phyloP scores from a whole-genome alignment of 2,888 invertebrate genomes.

The Eristalinus sepulchralis region DNA sequence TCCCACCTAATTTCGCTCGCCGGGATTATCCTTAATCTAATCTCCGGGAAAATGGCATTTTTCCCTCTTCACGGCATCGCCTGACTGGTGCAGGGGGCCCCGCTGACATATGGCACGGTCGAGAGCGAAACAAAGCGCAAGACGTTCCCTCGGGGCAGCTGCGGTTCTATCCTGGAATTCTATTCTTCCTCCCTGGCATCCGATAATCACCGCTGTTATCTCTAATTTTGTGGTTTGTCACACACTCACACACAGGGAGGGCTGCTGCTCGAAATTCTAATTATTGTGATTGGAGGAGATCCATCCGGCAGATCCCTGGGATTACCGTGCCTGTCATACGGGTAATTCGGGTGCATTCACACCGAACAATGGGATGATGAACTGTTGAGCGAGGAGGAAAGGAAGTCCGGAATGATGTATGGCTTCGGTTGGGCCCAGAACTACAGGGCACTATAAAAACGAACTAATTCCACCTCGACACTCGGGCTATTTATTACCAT shows the following conservation, averaged over 20 bases:
- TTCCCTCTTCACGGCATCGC: slow-evolving; percentile 24
- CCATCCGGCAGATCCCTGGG: slow-evolving; percentile 14
- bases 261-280: slow-evolving; percentile 49
- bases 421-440: background rate
- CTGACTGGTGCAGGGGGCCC: slow-evolving; percentile 14
- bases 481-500: slow-evolving; percentile 39
- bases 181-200: slow-evolving; percentile 33
- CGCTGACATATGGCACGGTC: slow-evolving; percentile 50
- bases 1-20: slow-evolving; percentile 57
- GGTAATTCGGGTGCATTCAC: slow-evolving; percentile 54
- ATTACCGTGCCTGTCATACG: slow-evolving; percentile 52
- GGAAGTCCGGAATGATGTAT: background rate
- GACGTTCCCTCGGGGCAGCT: slow-evolving; percentile 44
- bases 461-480: slow-evolving; percentile 46
- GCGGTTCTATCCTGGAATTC: slow-evolving; percentile 26
- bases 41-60: slow-evolving; percentile 53
- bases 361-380: slow-evolving; percentile 17
- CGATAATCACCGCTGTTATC: slow-evolving; percentile 67
- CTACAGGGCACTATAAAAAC: slow-evolving; percentile 26
- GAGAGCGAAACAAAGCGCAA: slow-evolving; percentile 1
- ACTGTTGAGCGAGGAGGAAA: background rate
- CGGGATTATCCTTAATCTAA: slow-evolving; percentile 69
- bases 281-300: slow-evolving; percentile 36
- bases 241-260: slow-evolving; percentile 11
- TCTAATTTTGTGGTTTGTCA: slow-evolving; percentile 50